Conservation (phyloP, 2,888 invertebrate genomes). For the Diabrotica balteata region DNA sequence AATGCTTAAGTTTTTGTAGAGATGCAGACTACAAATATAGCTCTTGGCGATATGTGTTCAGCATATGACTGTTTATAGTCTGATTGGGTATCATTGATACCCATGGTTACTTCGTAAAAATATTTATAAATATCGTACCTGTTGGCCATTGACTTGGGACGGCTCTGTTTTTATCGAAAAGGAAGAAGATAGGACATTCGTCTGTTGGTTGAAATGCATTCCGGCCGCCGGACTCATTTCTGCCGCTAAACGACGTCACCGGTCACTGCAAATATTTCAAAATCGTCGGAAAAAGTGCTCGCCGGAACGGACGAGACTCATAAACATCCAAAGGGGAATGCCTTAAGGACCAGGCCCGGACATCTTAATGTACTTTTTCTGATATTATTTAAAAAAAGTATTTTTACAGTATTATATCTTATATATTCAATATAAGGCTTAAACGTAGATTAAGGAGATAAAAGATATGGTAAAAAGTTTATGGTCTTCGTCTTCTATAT, state of each 20-base stretch:
- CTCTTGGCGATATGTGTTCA: too few relatives aligned
- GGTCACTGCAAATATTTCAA: constrained; percentile 59
- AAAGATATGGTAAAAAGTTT: not conserved
- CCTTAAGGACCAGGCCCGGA: constrained; percentile 40
- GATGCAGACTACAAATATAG: too few relatives aligned
- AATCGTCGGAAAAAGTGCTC: constrained; percentile 58
- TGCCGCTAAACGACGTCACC: constrained; percentile 59
- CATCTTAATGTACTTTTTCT: constrained; percentile 6
- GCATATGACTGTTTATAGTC: too few relatives aligned
- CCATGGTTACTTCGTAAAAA: too few relatives aligned
- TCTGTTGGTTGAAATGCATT: constrained; percentile 53
- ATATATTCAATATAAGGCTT: not conserved
- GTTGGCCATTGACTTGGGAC: not conserved
- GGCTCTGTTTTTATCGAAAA: constrained; percentile 6
- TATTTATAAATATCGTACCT: too few relatives aligned
- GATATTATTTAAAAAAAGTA: not conserved
- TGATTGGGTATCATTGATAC: too few relatives aligned
- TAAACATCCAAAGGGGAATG: constrained; percentile 56
- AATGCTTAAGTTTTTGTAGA: too few relatives aligned
- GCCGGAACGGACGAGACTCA: constrained; percentile 54
- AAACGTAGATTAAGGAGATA: not conserved
- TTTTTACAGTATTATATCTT: not conserved
- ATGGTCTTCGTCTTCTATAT: not conserved
- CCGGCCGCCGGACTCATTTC: constrained; percentile 56
- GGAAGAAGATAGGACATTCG: constrained; percentile 39